A percentile compares a stretch with the other conserved stretches of the same genome.
These are phyloP conservation scores for Blastomussa wellsi DNA, from an alignment of 92 coral and sea anemone genomes.

Conservation along the genomic window DNA sequence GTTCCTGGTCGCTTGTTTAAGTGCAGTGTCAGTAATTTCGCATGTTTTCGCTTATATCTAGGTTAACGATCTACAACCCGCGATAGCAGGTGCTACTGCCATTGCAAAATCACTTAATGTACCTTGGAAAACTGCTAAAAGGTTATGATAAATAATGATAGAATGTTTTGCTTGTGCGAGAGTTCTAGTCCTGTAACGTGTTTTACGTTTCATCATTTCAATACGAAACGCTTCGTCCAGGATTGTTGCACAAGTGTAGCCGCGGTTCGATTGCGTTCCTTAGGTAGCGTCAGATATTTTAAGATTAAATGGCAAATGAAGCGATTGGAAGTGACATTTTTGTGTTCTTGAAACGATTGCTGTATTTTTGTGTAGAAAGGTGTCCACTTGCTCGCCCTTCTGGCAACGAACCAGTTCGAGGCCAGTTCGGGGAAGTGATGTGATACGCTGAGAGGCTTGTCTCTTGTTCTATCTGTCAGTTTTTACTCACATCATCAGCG, in stretches of 20 bases:
- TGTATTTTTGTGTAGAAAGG: neutral
- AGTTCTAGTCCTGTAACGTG: neutral
- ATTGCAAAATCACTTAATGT: conserved; percentile 7
- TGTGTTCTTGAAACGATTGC: conserved; percentile 9
- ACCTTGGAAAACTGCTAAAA: neutral
- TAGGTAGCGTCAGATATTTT: neutral
- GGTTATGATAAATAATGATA: neutral
- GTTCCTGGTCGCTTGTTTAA: conserved; percentile 29
- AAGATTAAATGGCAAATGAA: neutral
- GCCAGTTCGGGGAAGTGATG: conserved; percentile 56
- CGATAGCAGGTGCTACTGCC: conserved; percentile 10
- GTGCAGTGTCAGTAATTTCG: neutral
- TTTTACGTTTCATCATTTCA: neutral
- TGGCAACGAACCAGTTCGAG: conserved; percentile 70
- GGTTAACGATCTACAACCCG: conserved; percentile 24
- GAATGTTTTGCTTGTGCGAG: neutral
- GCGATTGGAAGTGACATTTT: neutral
- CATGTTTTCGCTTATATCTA: conserved; percentile 17
- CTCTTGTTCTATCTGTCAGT: conserved; percentile 67
- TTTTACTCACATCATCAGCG: conserved; percentile 69
- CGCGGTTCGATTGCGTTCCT: no score
- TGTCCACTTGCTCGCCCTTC: conserved; percentile 21
- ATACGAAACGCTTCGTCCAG: neutral
- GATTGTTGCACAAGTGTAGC: no score
- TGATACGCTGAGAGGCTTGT: conserved; percentile 53